Conservation (phyloP, 1,140 invertebrate species). For the Caerostris extrusa region DNA sequence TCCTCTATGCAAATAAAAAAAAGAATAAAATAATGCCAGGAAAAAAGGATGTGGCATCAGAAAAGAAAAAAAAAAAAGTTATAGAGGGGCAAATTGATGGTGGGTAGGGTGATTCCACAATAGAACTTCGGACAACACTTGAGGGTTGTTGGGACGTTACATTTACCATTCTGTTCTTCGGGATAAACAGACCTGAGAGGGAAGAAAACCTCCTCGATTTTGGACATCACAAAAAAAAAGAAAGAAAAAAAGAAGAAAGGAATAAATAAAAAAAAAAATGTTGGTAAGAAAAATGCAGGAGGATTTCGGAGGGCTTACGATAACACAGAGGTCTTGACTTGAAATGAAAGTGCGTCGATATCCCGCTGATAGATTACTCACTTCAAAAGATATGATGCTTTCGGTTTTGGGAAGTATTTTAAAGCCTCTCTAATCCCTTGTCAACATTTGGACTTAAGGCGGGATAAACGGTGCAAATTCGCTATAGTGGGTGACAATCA, state of each 20-base stretch:
- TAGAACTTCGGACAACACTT: slow-evolving; percentile 64
- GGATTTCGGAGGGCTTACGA: slow-evolving; percentile 40
- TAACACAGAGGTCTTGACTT: slow-evolving; percentile 76
- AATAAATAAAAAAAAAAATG: background rate
- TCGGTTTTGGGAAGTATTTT: slow-evolving; percentile 53
- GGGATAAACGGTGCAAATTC: slow-evolving; percentile 41
- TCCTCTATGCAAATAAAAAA: background rate
- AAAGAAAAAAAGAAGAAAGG: background rate
- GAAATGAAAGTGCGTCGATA: slow-evolving; percentile 73
- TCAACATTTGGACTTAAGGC: slow-evolving; percentile 69
- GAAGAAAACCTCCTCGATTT: slow-evolving; percentile 35
- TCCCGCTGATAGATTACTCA: slow-evolving; percentile 75
- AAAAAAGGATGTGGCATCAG: background rate
- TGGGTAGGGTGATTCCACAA: slow-evolving; percentile 32
- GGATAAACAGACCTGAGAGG: slow-evolving; percentile 57
- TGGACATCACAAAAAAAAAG: slow-evolving; percentile 13
- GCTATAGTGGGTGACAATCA: slow-evolving; percentile 7
- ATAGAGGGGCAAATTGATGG: background rate
- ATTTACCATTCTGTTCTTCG: slow-evolving; percentile 48
- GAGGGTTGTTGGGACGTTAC: slow-evolving; percentile 65
- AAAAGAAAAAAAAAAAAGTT: slow-evolving; percentile 10
- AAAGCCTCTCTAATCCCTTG: slow-evolving; percentile 60
- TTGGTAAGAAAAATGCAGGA: background rate
- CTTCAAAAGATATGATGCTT: slow-evolving; percentile 27
- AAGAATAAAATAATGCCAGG: background rate